Evolutionary conservation across 1,140 invertebrate species (phyloP).

Genomic region (Cryptotermes secundus): DNA sequence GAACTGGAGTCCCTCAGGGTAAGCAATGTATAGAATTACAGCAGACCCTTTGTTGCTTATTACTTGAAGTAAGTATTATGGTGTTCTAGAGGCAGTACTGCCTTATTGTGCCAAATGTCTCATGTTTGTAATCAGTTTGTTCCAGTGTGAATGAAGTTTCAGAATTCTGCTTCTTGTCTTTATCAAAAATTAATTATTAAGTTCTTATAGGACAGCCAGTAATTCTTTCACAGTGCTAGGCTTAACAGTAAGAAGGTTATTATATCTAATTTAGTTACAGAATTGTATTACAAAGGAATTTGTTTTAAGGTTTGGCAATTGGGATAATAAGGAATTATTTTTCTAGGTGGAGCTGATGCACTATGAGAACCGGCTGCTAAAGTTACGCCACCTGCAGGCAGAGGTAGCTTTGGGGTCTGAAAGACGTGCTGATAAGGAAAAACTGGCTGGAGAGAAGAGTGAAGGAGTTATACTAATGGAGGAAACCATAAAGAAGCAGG

Average conservation of each 20-base stretch:
- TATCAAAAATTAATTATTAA: no score
- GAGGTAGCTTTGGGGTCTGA: slow-evolving; percentile 68
- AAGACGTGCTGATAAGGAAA: slow-evolving; percentile 57
- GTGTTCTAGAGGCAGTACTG: no score
- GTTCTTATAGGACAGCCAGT: no score
- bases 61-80: not conserved
- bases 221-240: no score
- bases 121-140: no score
- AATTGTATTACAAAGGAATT: no score
- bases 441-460: slow-evolving; percentile 59
- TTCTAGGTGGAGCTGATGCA: slow-evolving; percentile 78
- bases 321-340: not conserved
- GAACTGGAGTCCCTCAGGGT: slow-evolving; percentile 84
- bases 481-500: slow-evolving; percentile 76
- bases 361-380: slow-evolving; percentile 82
- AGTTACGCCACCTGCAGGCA: slow-evolving; percentile 77
- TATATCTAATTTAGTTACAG: no score
- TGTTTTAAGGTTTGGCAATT: no score
- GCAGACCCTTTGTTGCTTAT: not conserved
- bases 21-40: slow-evolving; percentile 31
- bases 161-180: no score
- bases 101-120: no score
- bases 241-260: no score
- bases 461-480: slow-evolving; percentile 63
- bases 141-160: no score